These are phyloP conservation scores for Rhyacophila evoluta DNA, from an alignment of 2,888 invertebrate species.

Conservation along the genomic window DNA sequence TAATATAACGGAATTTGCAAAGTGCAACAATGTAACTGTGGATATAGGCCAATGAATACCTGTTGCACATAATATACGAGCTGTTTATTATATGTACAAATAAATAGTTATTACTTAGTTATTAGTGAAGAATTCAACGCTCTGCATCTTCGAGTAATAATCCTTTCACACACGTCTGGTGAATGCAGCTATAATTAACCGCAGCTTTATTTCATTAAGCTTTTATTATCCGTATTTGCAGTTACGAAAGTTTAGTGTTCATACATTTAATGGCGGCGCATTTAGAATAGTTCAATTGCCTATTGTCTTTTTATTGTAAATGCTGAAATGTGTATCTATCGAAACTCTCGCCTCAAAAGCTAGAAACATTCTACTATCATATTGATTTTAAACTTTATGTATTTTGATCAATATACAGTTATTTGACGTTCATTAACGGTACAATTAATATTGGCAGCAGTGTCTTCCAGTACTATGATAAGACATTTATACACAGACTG, in stretches of 20 bases:
- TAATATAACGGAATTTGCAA: neutral
- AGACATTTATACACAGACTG: too few species aligned
- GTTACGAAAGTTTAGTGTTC: neutral
- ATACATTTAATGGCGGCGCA: neutral
- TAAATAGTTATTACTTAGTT: constrained; percentile 1
- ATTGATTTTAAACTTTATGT: too few species aligned
- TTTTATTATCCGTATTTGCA: neutral
- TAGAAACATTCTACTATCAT: too few species aligned
- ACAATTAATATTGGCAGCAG: too few species aligned
- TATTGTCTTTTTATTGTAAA: neutral
- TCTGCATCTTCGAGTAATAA: constrained; percentile 5
- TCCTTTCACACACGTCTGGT: constrained; percentile 7
- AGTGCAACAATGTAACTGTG: neutral
- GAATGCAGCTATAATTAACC: neutral
- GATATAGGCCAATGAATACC: constrained; percentile 7
- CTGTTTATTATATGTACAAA: neutral
- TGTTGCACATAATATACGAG: neutral
- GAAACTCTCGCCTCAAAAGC: too few species aligned
- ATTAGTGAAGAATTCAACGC: neutral
- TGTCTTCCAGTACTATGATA: too few species aligned
- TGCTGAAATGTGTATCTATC: neutral
- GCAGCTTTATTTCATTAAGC: neutral
- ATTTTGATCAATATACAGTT: too few species aligned
- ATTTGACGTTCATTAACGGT: too few species aligned
- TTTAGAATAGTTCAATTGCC: neutral